Evolutionary conservation across 2,888 invertebrate genomes (phyloP).

Genomic region (Lycaena phlaeas): DNA sequence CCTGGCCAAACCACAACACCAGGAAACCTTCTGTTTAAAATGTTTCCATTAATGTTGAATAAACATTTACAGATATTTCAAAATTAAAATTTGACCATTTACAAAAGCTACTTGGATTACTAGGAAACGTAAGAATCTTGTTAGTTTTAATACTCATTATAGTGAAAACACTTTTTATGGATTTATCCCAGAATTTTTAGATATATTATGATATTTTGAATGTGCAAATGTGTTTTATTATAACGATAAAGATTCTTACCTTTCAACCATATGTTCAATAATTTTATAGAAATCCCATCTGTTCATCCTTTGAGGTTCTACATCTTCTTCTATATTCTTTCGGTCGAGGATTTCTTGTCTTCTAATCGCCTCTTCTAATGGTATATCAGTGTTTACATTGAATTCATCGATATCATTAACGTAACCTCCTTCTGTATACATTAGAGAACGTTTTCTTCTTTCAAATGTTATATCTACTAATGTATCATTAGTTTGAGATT

Average conservation of each 20-base stretch:
- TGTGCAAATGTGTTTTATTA: too few relatives aligned
- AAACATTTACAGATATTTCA: too few relatives aligned
- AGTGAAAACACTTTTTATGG: too few relatives aligned
- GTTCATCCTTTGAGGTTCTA: constrained; percentile 57
- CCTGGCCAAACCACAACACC: too few relatives aligned
- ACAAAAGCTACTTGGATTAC: too few relatives aligned
- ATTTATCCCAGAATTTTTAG: too few relatives aligned
- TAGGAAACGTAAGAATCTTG: too few relatives aligned
- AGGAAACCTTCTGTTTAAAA: too few relatives aligned
- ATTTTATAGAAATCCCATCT: constrained; percentile 79
- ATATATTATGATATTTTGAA: too few relatives aligned
- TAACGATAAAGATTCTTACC: constrained; percentile 57
- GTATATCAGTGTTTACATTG: constrained; percentile 33
- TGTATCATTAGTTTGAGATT: constrained; percentile 36
- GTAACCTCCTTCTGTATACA: constrained; percentile 49
- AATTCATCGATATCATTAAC: constrained; percentile 26
- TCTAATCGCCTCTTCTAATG: constrained; percentile 58
- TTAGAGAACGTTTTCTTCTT: constrained; percentile 41
- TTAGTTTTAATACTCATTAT: too few relatives aligned
- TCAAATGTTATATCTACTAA: constrained; percentile 57
- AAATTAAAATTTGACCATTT: too few relatives aligned
- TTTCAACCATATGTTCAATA: constrained; percentile 72
- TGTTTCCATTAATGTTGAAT: too few relatives aligned
- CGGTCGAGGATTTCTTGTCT: constrained; percentile 62
- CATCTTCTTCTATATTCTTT: constrained; percentile 31